Evolutionary conservation across 2,797 vertebrate species (phyloP).

Genomic region (Gallirallus australis): DNA sequence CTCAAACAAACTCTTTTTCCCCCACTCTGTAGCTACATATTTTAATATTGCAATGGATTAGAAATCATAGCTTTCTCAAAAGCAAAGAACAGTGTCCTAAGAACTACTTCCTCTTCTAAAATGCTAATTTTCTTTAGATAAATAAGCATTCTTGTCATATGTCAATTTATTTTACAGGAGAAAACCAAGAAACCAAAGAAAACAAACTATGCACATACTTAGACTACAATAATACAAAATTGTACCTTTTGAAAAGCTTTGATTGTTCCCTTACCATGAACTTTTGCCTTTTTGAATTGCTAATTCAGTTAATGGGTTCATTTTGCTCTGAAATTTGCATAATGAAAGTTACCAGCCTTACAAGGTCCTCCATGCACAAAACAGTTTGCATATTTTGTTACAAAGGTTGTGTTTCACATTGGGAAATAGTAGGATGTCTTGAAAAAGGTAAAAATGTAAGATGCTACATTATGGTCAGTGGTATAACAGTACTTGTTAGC

Average conservation of each 20-base stretch:
- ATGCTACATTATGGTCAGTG: neutral
- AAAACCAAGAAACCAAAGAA: neutral
- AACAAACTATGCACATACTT: neutral
- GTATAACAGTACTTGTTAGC: neutral
- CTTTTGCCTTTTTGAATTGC: slow-evolving; percentile 73
- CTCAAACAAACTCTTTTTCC: neutral
- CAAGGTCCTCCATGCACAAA: slow-evolving; percentile 39
- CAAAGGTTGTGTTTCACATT: slow-evolving; percentile 52
- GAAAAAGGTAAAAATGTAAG: slow-evolving; percentile 58
- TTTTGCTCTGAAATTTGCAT: slow-evolving; percentile 73
- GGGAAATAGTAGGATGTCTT: slow-evolving; percentile 31
- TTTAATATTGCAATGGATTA: neutral
- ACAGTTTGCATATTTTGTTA: slow-evolving; percentile 35
- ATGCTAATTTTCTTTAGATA: slow-evolving; percentile 8
- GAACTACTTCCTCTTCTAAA: neutral
- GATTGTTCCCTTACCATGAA: slow-evolving; percentile 68
- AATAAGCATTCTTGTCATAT: slow-evolving; percentile 25
- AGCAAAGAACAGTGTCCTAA: neutral
- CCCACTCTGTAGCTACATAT: neutral
- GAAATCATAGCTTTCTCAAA: slow-evolving; percentile 5
- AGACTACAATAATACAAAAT: slow-evolving; percentile 40
- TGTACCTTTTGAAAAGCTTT: slow-evolving; percentile 51
- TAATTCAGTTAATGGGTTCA: slow-evolving; percentile 73
- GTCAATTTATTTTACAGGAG: slow-evolving; percentile 47
- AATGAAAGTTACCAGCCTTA: slow-evolving; percentile 59